Evolutionary conservation across 2,888 invertebrate species (phyloP).

Genomic region (Phengaris arion): DNA sequence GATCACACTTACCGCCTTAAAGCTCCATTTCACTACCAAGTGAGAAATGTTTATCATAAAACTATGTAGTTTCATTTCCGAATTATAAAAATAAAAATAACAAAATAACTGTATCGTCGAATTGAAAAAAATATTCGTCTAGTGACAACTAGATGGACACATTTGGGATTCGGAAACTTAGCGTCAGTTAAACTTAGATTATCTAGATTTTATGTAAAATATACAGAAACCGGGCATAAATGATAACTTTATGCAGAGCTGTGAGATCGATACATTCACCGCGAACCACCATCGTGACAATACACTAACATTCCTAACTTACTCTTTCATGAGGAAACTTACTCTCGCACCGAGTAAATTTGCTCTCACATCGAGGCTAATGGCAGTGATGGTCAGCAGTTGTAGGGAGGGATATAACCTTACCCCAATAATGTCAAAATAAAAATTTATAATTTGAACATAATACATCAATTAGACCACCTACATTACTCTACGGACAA

Average conservation of each 20-base stretch:
- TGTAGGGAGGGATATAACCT: slow-evolving; percentile 64
- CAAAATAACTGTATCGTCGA: too few relatives aligned
- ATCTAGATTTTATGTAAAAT: background rate
- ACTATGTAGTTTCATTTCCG: too few relatives aligned
- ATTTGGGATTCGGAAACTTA: too few relatives aligned
- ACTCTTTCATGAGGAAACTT: slow-evolving; percentile 52
- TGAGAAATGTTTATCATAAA: too few relatives aligned
- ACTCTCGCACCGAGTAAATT: slow-evolving; percentile 53
- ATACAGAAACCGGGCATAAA: background rate
- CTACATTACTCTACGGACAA: slow-evolving; percentile 27
- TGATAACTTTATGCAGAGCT: background rate
- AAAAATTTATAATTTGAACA: slow-evolving; percentile 50
- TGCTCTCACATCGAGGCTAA: slow-evolving; percentile 58
- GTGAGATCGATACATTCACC: background rate
- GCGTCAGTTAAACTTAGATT: background rate
- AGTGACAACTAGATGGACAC: too few relatives aligned
- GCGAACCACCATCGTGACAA: slow-evolving; percentile 41
- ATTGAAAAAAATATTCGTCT: background rate
- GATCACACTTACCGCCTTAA: background rate
- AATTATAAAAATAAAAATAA: background rate
- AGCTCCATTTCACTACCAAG: background rate
- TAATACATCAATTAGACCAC: slow-evolving; percentile 51
- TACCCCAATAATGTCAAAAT: slow-evolving; percentile 55
- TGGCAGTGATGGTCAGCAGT: slow-evolving; percentile 74
- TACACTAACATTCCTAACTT: slow-evolving; percentile 48